Base-by-base conservation (phyloP, 2,888 invertebrate species). In the Rhopalosiphum nymphaeae region DNA sequence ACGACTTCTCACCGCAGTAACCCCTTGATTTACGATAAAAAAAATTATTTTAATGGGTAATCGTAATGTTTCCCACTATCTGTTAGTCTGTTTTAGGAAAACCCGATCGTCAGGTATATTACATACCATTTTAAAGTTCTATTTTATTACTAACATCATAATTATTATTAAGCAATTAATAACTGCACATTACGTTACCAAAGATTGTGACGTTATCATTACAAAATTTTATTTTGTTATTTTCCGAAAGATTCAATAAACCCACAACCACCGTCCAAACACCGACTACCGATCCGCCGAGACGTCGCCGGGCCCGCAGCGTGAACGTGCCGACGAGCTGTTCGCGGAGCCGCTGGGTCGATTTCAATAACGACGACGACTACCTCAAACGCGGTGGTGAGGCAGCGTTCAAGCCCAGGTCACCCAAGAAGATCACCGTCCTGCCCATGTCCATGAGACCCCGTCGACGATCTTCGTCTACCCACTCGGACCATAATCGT, bases 381-480 rank as follows among this genome's bases (percentile, higher is more conserved):
- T n/a, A 53, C 13, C 16, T 78, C 78, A 78, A 36, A 21, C 9
- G 21, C 53, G 29, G 26, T 0, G 25, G 46, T 61, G 56, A 61
- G 3, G 29, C 57, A 7, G 25, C 98, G 25, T 44, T 98, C 96
- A 97, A 97, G 95, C 96, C 98, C 93, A 98, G 98, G 96, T 97
- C 97, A 95, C 98, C 98, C 44, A 98, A 98, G 96, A 97, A 98
- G 95, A 98, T 98, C 95, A 98, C 98, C 95, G 98, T 98, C 44
- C 96, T 98, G 95, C 98, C 98, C 36, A 67, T 94, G 29, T 88
- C 94, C 16, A 91, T 95, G 44, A 91, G 91, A 16, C 93, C 93
- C n/a, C 95, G 94, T 5, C 88, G 92, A 3, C 94, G 94, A 57
- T 89, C 95, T 36, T 85, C 94, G 57, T 61, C 94, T 49, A 85